These are phyloP conservation scores for Scaptomyza cyrtandrae DNA, from an alignment of 2,888 invertebrate genomes.

Conservation along the genomic window DNA sequence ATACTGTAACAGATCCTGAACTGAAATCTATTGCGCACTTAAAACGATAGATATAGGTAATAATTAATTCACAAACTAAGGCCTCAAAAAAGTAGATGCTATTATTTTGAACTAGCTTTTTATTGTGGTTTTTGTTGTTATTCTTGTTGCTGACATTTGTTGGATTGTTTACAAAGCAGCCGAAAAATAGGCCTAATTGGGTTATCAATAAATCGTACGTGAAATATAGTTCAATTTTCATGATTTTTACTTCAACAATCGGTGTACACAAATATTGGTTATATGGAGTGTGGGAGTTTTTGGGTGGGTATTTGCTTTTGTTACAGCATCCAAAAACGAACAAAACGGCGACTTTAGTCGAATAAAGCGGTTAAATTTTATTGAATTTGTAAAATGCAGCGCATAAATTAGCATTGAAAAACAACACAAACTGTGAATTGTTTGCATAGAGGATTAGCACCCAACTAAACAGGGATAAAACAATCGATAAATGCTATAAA, in stretches of 20 bases:
- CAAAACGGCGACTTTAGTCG: slow-evolving; percentile 9
- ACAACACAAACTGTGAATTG: slow-evolving; percentile 44
- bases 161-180: slow-evolving; percentile 46
- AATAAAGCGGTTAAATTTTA: slow-evolving; percentile 17
- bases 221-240: slow-evolving; percentile 59
- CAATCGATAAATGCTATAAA: slow-evolving; percentile 26
- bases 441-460: slow-evolving; percentile 50
- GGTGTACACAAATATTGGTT: background rate
- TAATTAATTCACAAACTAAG: slow-evolving; percentile 57
- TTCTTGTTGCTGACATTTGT: slow-evolving; percentile 24
- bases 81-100: slow-evolving; percentile 21
- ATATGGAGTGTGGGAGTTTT: slow-evolving; percentile 1
- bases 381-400: slow-evolving; percentile 45
- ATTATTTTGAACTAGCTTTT: slow-evolving; percentile 19
- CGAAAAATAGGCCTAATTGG: slow-evolving; percentile 62
- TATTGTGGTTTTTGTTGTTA: background rate
- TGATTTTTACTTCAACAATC: slow-evolving; percentile 44
- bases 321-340: slow-evolving; percentile 12
- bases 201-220: slow-evolving; percentile 66
- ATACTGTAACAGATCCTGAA: slow-evolving; percentile 6
- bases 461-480: slow-evolving; percentile 27
- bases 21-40: slow-evolving; percentile 35
- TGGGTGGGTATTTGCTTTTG: slow-evolving; percentile 7
- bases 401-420: slow-evolving; percentile 56
- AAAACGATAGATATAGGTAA: slow-evolving; percentile 37